Conservation (phyloP, 2,797 vertebrate genomes). For the Rhodeus uyekii region DNA sequence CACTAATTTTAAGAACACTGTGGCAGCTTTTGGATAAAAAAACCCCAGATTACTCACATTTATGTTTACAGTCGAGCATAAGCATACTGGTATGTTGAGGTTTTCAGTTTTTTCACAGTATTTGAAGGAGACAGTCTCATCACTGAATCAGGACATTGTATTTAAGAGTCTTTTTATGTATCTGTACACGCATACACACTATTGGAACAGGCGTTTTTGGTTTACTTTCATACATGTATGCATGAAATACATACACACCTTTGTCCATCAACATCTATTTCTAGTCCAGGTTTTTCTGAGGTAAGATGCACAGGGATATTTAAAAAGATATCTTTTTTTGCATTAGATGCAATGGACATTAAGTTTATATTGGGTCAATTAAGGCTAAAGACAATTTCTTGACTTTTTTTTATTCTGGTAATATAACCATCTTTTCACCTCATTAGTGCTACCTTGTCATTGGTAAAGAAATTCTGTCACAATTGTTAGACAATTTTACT, state of each 20-base stretch:
- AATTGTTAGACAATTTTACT: slow-evolving; percentile 48
- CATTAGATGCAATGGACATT: neutral
- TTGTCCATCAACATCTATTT: slow-evolving; percentile 17
- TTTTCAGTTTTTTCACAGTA: neutral
- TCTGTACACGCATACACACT: neutral
- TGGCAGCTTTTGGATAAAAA: slow-evolving; percentile 7
- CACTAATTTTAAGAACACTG: slow-evolving; percentile 19
- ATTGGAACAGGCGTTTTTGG: slow-evolving; percentile 2
- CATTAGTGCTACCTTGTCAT: slow-evolving; percentile 25
- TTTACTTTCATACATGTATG: slow-evolving; percentile 4
- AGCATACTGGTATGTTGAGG: neutral
- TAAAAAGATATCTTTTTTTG: neutral
- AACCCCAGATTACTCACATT: slow-evolving; percentile 5
- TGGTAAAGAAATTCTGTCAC: neutral
- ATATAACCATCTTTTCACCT: slow-evolving; percentile 4
- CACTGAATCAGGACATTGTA: neutral
- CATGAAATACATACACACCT: slow-evolving; percentile 5
- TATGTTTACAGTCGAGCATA: slow-evolving; percentile 5
- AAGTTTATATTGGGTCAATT: neutral
- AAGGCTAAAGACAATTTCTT: neutral
- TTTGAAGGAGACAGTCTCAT: slow-evolving; percentile 2
- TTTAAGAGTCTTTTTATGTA: slow-evolving; percentile 1
- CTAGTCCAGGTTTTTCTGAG: neutral
- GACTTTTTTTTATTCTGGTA: neutral
- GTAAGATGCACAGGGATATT: neutral